A percentile compares a stretch with the other conserved stretches of the same genome.
Evolutionary conservation across 2,797 vertebrate genomes (phyloP).

Genomic region (Hypotaenidia philippensis): DNA sequence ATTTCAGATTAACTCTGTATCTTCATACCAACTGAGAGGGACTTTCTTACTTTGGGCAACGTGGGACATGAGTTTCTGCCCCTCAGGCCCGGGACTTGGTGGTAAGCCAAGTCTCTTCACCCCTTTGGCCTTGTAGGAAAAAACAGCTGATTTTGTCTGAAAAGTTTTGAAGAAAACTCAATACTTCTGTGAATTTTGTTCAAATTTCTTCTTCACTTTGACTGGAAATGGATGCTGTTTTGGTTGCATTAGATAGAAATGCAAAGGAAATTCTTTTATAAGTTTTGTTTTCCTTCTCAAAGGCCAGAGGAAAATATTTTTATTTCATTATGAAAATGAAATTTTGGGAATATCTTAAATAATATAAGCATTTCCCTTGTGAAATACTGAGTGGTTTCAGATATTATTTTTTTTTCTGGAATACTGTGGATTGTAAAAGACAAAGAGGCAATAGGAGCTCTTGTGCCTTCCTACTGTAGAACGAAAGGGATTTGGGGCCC

Average conservation of each 20-base stretch:
- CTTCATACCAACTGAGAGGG: neutral
- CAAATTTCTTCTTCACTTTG: neutral
- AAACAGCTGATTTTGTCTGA: neutral
- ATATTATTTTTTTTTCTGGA: neutral
- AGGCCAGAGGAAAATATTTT: neutral
- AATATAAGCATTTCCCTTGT: neutral
- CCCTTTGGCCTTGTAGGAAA: neutral
- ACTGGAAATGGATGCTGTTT: neutral
- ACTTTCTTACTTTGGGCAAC: neutral
- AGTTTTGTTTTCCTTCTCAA: neutral
- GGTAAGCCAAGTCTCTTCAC: neutral
- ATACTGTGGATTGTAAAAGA: neutral
- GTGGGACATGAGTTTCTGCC: neutral
- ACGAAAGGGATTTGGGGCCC: neutral
- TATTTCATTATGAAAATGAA: neutral
- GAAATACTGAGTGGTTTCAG: neutral
- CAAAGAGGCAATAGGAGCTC: neutral
- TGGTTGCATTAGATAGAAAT: neutral
- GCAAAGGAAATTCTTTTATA: neutral
- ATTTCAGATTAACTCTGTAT: neutral
- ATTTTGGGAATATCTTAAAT: neutral
- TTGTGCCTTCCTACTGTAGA: rapidly evolving
- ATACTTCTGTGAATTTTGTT: neutral
- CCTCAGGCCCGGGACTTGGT: neutral
- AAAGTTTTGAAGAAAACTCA: neutral